A percentile compares a stretch with the other conserved stretches of the same genome.
phyloP scores from a whole-genome alignment of 2,888 invertebrate genomes.

The Phortica magna region DNA sequence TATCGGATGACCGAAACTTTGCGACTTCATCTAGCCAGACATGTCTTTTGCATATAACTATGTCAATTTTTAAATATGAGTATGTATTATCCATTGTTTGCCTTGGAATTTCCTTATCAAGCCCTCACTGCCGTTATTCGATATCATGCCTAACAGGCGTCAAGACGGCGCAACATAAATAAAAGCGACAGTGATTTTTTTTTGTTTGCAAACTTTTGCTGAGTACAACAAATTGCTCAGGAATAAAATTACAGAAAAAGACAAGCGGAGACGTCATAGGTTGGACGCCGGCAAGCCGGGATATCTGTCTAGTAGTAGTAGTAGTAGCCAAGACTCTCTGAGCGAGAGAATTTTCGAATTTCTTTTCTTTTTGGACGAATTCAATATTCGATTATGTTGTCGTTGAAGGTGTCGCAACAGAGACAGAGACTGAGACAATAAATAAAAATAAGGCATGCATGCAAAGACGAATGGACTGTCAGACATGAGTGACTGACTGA shows the following conservation, averaged over 20 bases:
- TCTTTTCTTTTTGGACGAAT: slow-evolving; percentile 43
- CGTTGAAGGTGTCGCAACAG: slow-evolving; percentile 64
- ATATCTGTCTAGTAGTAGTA: too few species aligned
- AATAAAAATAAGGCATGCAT: slow-evolving; percentile 38
- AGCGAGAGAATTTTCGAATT: not conserved
- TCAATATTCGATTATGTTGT: slow-evolving; percentile 56
- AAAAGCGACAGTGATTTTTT: slow-evolving; percentile 46
- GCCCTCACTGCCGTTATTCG: slow-evolving; percentile 44
- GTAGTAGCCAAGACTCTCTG: too few species aligned
- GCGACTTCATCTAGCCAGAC: too few species aligned
- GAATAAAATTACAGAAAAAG: slow-evolving; percentile 52
- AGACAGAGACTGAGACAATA: slow-evolving; percentile 13
- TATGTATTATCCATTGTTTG: not conserved
- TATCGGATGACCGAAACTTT: too few species aligned
- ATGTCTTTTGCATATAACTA: too few species aligned
- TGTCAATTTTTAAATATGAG: not conserved
- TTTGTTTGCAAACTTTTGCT: slow-evolving; percentile 53
- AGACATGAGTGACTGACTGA: not conserved
- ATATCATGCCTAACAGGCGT: slow-evolving; percentile 62
- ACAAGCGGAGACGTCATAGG: slow-evolving; percentile 20
- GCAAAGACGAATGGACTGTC: slow-evolving; percentile 31
- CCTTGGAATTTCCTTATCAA: slow-evolving; percentile 48
- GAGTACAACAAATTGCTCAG: slow-evolving; percentile 67
- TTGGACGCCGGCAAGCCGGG: not conserved
- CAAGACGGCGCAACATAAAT: slow-evolving; percentile 68